A percentile compares a stretch with the other conserved stretches of the same genome.
Evolutionary conservation across 2,797 vertebrate genomes (phyloP).

Genomic region (Corythornis leucogaster): DNA sequence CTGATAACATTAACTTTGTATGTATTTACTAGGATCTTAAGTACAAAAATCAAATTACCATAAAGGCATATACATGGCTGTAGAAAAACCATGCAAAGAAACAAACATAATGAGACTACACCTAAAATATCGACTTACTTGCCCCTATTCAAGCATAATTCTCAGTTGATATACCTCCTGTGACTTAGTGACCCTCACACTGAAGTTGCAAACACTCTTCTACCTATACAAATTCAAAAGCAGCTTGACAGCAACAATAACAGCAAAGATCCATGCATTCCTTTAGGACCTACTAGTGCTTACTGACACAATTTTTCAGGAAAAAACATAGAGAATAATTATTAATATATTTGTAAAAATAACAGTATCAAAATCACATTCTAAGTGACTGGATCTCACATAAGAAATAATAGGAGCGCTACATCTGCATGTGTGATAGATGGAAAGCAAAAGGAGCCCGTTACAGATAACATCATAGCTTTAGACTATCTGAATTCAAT

Average conservation of each 20-base stretch:
- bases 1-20: constrained; percentile 3
- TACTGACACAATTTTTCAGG: not conserved
- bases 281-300: not conserved
- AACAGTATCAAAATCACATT: not conserved
- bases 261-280: not conserved
- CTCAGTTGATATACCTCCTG: not conserved
- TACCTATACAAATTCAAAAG: not conserved
- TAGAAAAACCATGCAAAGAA: not conserved
- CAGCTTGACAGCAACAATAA: not conserved
- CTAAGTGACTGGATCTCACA: not conserved
- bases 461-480: not conserved
- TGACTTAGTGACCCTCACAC: not conserved
- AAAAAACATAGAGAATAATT: not conserved
- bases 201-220: not conserved
- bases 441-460: not conserved
- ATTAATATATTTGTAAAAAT: not conserved
- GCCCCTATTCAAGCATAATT: not conserved
- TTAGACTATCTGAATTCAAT: not conserved
- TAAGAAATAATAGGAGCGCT: not conserved
- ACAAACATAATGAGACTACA: not conserved
- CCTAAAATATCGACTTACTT: not conserved
- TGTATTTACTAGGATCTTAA: not conserved
- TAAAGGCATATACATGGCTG: not conserved
- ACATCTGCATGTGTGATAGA: not conserved
- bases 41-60: constrained; percentile 22